Conservation (phyloP, 2,797 vertebrate genomes). For the Nyctibius grandis region DNA sequence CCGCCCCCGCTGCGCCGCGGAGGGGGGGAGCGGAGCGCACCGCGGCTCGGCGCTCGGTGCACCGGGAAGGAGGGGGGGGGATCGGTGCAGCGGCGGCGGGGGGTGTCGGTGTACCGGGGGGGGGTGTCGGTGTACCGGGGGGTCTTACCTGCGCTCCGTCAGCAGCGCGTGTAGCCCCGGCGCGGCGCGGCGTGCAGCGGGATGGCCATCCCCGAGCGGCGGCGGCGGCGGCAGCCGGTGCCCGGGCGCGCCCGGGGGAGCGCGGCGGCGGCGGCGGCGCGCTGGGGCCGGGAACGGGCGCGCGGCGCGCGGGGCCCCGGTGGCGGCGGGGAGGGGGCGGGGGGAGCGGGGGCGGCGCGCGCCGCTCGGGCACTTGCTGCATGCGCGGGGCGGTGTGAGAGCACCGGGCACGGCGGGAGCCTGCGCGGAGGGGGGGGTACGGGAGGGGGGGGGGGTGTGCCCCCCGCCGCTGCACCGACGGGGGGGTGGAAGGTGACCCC, state of each 20-base stretch:
- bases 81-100: not conserved
- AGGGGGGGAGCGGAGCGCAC: not conserved
- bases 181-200: not conserved
- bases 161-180: conserved; percentile 61
- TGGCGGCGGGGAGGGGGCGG: conserved; percentile 31
- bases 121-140: no score
- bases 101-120: not conserved
- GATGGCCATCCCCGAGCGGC: conserved; percentile 33
- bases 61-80: not conserved
- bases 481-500: not conserved
- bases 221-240: conserved; percentile 31
- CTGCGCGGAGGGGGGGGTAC: not conserved
- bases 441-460: not conserved
- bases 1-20: conserved; percentile 26
- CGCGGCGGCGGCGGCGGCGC: not conserved
- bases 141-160: conserved; percentile 74
- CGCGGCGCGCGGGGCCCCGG: conserved; percentile 53
- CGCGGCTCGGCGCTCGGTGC: not conserved
- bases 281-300: conserved; percentile 33
- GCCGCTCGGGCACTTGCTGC: conserved; percentile 65
- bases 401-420: not conserved
- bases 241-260: not conserved
- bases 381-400: conserved; percentile 22
- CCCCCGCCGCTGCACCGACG: not conserved
- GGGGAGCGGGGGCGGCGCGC: conserved; percentile 26